Evolutionary conservation across 2,888 invertebrate genomes (phyloP).

Genomic region (Drosophila mimetica): DNA sequence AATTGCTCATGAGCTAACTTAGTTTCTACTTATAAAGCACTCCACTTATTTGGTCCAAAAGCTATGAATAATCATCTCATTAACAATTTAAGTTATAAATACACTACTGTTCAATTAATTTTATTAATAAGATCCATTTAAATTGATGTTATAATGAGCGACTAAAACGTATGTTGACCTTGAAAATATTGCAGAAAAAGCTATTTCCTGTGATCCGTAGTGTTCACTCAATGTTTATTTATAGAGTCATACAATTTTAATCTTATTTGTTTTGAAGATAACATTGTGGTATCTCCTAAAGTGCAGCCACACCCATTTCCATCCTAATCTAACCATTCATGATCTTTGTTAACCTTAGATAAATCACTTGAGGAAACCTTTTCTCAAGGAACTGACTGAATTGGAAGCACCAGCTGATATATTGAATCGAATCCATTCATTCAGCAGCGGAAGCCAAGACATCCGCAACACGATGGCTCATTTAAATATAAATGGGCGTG

Average conservation of each 20-base stretch:
- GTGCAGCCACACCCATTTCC: conserved; percentile 6
- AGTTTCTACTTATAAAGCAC: no score
- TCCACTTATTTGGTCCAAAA: no score
- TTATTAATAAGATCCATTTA: neutral
- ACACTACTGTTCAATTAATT: neutral
- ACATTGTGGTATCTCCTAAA: conserved; percentile 4
- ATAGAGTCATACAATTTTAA: neutral
- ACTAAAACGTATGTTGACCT: neutral
- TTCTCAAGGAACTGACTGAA: conserved; percentile 23
- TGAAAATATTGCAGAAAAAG: conserved; percentile 6
- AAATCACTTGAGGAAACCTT: conserved; percentile 12
- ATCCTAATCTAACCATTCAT: conserved; percentile 3
- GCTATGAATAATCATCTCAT: no score
- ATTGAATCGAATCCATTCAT: conserved; percentile 8
- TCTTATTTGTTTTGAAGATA: conserved; percentile 1
- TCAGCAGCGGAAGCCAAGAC: conserved; percentile 23
- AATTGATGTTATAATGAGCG: neutral
- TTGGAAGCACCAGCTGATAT: conserved; percentile 2
- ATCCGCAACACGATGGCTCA: conserved; percentile 17
- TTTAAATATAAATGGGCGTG: conserved; percentile 58
- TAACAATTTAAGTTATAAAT: no score
- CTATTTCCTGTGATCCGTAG: conserved; percentile 21
- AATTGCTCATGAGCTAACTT: no score
- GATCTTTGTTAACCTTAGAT: conserved; percentile 5
- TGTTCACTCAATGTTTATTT: conserved; percentile 7